Conservation (phyloP, 2,797 vertebrate species). For the Cetoscarus ocellatus region DNA sequence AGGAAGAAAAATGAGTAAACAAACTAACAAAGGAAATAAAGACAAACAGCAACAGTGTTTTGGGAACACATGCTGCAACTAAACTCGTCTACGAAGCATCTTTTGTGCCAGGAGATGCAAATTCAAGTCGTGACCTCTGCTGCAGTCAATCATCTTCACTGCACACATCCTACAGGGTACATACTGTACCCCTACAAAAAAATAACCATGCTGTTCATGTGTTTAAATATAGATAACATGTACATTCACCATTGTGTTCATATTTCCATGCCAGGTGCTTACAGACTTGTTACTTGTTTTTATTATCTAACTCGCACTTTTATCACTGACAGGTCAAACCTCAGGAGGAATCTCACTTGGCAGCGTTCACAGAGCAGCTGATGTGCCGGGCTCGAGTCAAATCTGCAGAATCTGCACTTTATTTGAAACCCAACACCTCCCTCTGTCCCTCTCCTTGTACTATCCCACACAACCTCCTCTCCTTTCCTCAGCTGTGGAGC, state of each 20-base stretch:
- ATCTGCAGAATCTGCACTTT: slow-evolving; percentile 76
- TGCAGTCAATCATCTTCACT: slow-evolving; percentile 61
- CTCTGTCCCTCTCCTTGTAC: slow-evolving; percentile 31
- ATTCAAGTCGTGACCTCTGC: slow-evolving; percentile 70
- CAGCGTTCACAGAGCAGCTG: slow-evolving; percentile 41
- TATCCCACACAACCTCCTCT: slow-evolving; percentile 20
- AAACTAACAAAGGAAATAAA: slow-evolving; percentile 32
- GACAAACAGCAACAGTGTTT: background rate
- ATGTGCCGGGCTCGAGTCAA: slow-evolving; percentile 54
- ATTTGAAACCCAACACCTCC: slow-evolving; percentile 66
- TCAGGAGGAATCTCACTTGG: slow-evolving; percentile 63
- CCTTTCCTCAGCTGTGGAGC: background rate
- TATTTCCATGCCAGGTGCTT: background rate
- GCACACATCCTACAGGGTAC: slow-evolving; percentile 6
- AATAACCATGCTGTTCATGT: background rate
- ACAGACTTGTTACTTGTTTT: slow-evolving; percentile 13
- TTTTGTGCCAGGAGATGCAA: slow-evolving; percentile 68
- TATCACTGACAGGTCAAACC: slow-evolving; percentile 52
- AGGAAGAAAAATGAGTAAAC: slow-evolving; percentile 22
- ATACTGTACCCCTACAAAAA: background rate
- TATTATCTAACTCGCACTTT: slow-evolving; percentile 17
- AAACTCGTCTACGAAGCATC: slow-evolving; percentile 65
- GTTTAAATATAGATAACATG: background rate
- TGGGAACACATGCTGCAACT: slow-evolving; percentile 49
- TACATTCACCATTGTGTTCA: background rate